phyloP scores from a whole-genome alignment of 92 coral and sea anemone species.

The Porites evermanni region DNA sequence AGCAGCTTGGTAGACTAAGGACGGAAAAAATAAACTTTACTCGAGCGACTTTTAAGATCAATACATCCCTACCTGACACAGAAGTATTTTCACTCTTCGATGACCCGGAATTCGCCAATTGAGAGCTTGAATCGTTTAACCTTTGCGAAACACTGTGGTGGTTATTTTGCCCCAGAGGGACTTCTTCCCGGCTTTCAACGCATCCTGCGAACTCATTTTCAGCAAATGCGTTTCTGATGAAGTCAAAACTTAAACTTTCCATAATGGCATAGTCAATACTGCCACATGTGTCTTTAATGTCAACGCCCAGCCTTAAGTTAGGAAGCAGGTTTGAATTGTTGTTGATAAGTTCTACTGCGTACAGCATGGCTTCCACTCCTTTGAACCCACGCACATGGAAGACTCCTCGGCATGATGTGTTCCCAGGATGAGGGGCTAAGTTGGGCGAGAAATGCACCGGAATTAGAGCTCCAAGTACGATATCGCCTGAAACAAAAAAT shows the following conservation, averaged over 20 bases:
- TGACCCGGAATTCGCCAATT: background rate
- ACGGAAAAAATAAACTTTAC: background rate
- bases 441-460: constrained; percentile 77
- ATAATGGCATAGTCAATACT: constrained; percentile 84
- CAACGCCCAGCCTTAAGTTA: constrained; percentile 70
- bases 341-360: constrained; percentile 72
- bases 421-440: constrained; percentile 59
- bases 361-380: constrained; percentile 81
- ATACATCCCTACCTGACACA: constrained; percentile 21
- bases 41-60: background rate
- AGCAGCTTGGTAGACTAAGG: background rate
- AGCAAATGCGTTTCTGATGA: constrained; percentile 57
- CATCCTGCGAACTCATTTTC: constrained; percentile 5
- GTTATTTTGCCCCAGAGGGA: background rate
- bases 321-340: constrained; percentile 57
- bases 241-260: constrained; percentile 78
- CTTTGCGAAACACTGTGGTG: background rate
- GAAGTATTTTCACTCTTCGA: background rate
- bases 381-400: constrained; percentile 71
- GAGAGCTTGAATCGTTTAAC: background rate
- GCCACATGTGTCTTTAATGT: constrained; percentile 82
- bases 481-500: constrained; percentile 51
- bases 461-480: constrained; percentile 68
- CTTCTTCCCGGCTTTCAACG: background rate
- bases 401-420: constrained; percentile 58